Percentiles rank a stretch among this genome's conserved stretches.
Conservation (phyloP, 2,888 invertebrate genomes). For the Eustalomyia histrio region DNA sequence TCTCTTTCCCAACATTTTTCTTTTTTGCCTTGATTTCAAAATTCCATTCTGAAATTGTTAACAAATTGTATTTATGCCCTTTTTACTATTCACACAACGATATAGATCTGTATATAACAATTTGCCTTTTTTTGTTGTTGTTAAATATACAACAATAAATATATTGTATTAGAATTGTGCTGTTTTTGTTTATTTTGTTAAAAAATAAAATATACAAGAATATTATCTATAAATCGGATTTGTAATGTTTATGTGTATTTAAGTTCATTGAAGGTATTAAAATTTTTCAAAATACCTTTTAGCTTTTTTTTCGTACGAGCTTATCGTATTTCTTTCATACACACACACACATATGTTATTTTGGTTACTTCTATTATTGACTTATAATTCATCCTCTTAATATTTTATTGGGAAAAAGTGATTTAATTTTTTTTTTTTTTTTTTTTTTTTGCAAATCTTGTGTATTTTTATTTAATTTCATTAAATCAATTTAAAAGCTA, state of each 20-base stretch:
- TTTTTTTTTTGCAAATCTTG: too few relatives aligned
- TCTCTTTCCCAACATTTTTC: too few relatives aligned
- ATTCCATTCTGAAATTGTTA: too few relatives aligned
- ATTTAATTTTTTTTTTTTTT: not conserved
- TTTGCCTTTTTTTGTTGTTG: not conserved
- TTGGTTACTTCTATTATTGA: not conserved
- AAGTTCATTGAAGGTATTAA: conserved; percentile 52
- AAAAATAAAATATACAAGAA: conserved; percentile 13
- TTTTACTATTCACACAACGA: too few relatives aligned
- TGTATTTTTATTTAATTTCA: not conserved
- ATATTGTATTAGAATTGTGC: not conserved
- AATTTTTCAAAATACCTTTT: conserved; percentile 36
- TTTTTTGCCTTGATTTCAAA: too few relatives aligned
- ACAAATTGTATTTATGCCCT: too few relatives aligned
- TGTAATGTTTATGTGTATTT: conserved; percentile 56
- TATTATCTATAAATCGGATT: conserved; percentile 58
- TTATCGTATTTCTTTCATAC: not conserved
- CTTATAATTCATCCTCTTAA: not conserved
- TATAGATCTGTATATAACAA: too few relatives aligned
- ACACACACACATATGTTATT: too few relatives aligned
- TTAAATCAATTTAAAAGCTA: not conserved
- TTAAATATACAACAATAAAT: not conserved
- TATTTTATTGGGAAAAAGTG: not conserved
- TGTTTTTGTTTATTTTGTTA: not conserved
- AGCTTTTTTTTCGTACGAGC: not conserved